A percentile compares a stretch with the other conserved stretches of the same genome.
phyloP scores from a whole-genome alignment of 2,113 vertebrate genomes.

The Symphodus melops region DNA sequence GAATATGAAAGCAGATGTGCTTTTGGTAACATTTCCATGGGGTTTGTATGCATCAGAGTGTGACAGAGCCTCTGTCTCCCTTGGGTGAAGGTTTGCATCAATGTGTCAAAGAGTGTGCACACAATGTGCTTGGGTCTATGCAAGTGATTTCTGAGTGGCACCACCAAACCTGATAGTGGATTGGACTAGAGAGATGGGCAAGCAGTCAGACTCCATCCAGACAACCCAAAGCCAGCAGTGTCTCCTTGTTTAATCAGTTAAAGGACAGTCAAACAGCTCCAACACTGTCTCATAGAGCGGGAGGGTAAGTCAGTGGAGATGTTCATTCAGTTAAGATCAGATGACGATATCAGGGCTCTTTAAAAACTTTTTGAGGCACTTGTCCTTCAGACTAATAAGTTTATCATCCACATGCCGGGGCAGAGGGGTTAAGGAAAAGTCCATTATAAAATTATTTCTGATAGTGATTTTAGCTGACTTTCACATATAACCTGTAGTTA shows the following conservation, averaged over 20 bases:
- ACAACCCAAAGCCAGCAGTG: slow-evolving; percentile 26
- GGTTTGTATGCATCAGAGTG: slow-evolving; percentile 3
- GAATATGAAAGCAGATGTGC: slow-evolving; percentile 9
- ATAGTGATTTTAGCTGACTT: no score
- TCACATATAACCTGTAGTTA: no score
- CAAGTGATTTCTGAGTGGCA: slow-evolving; percentile 45
- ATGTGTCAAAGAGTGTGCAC: neutral
- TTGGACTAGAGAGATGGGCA: slow-evolving; percentile 43
- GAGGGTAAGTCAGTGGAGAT: neutral
- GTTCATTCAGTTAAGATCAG: neutral
- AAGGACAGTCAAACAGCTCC: slow-evolving; percentile 38
- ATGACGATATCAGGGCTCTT: neutral
- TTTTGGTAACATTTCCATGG: slow-evolving; percentile 23
- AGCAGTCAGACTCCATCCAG: slow-evolving; percentile 57
- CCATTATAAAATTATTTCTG: no score
- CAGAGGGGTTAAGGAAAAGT: neutral
- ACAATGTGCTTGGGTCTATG: slow-evolving; percentile 28
- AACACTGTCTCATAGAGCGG: slow-evolving; percentile 1
- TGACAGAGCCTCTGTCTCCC: slow-evolving; percentile 18
- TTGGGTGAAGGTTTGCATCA: slow-evolving; percentile 3
- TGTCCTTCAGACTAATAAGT: neutral
- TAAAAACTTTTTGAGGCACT: neutral
- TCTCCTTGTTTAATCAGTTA: slow-evolving; percentile 47
- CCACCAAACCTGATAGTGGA: slow-evolving; percentile 59
- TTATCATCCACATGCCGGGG: neutral